A percentile compares a stretch with the other conserved stretches of the same genome.
Conservation (phyloP, 2,888 invertebrate species). For the Cerceris ruficornis region DNA sequence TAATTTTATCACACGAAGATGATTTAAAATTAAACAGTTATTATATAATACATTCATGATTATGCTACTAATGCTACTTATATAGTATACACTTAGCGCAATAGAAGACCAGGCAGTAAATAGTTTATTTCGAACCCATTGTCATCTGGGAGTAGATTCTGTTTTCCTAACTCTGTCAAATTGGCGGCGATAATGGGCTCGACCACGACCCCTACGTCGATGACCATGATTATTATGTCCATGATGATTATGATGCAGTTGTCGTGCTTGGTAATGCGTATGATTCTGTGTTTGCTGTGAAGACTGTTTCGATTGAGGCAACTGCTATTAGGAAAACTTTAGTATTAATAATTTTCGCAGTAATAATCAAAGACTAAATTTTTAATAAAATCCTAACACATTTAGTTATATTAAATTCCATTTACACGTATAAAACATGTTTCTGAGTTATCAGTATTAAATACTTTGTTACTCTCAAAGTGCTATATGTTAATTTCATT, state of each 20-base stretch:
- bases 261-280: conserved; percentile 69
- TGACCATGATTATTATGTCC: conserved; percentile 71
- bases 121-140: conserved; percentile 74
- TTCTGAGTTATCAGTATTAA: too few species aligned
- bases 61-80: conserved; percentile 62
- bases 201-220: conserved; percentile 74
- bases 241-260: conserved; percentile 70
- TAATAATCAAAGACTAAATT: too few species aligned
- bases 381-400: too few species aligned
- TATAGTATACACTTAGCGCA: conserved; percentile 60
- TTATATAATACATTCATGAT: conserved; percentile 60
- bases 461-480: too few species aligned
- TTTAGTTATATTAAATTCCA: too few species aligned
- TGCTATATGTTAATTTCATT: too few species aligned
- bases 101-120: conserved; percentile 58
- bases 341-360: not conserved
- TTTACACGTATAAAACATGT: too few species aligned
- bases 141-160: conserved; percentile 79
- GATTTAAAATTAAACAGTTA: conserved; percentile 60
- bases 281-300: conserved; percentile 64
- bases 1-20: conserved; percentile 66
- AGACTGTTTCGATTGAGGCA: conserved; percentile 59
- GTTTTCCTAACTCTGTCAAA: conserved; percentile 74
- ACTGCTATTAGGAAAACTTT: conserved; percentile 42
- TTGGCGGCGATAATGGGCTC: conserved; percentile 74